Conservation (phyloP, 2,113 vertebrate genomes). For the Ahaetulla prasina region DNA sequence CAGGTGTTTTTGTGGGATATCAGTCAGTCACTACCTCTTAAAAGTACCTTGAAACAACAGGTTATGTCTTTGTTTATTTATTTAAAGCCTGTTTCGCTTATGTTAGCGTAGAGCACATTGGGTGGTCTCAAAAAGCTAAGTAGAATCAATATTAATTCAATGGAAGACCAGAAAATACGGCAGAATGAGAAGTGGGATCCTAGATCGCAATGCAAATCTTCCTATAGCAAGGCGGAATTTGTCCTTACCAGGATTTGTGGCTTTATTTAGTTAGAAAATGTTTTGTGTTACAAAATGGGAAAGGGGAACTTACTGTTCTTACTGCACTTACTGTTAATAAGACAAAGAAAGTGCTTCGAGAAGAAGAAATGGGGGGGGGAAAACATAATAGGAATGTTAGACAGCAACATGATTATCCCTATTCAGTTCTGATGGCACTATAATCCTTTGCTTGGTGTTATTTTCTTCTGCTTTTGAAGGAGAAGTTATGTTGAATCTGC, state of each 20-base stretch:
- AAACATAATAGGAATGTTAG: background rate
- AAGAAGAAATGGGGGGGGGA: rapidly evolving
- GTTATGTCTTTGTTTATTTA: background rate
- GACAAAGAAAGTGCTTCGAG: background rate
- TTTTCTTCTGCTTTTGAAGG: background rate
- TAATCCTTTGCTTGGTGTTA: background rate
- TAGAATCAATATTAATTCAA: background rate
- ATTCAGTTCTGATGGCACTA: background rate
- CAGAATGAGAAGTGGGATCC: background rate
- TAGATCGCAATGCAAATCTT: background rate
- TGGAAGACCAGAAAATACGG: background rate
- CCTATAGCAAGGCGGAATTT: background rate
- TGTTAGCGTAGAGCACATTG: background rate
- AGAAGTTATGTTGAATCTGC: background rate
- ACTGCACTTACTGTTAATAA: background rate
- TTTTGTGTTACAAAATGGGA: background rate
- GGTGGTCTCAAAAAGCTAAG: background rate
- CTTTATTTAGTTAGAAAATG: background rate
- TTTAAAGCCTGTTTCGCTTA: background rate
- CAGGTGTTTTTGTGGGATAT: background rate
- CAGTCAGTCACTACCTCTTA: background rate
- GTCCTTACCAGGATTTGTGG: background rate
- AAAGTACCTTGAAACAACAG: background rate
- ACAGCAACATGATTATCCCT: background rate
- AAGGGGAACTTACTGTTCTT: background rate